Percentiles rank a stretch among this genome's conserved stretches.
Evolutionary conservation across 1,140 invertebrate genomes (phyloP).

Genomic region (Camponotus floridanus): DNA sequence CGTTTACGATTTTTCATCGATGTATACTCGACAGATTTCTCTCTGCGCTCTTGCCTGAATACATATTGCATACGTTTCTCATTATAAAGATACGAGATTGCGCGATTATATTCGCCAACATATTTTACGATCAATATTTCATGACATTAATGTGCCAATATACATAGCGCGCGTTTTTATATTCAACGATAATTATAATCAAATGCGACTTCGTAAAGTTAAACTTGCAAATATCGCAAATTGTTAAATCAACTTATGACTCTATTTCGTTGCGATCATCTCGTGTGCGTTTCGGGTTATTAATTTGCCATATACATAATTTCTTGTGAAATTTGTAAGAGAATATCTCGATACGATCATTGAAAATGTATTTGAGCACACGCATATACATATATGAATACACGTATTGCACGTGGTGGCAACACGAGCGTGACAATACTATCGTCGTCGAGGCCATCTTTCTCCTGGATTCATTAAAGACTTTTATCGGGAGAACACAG

Average conservation of each 20-base stretch:
- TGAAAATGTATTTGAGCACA: background rate
- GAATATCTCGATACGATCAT: slow-evolving; percentile 12
- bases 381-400: too few relatives aligned
- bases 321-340: background rate
- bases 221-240: background rate
- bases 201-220: background rate
- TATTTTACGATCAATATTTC: background rate
- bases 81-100: slow-evolving; percentile 24
- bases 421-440: slow-evolving; percentile 14
- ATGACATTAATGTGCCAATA: background rate
- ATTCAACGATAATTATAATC: background rate
- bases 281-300: slow-evolving; percentile 17
- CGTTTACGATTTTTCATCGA: slow-evolving; percentile 33
- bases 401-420: slow-evolving; percentile 12
- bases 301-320: slow-evolving; percentile 5
- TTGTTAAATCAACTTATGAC: slow-evolving; percentile 9
- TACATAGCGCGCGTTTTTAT: background rate
- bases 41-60: background rate
- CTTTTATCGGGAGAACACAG: slow-evolving; percentile 85
- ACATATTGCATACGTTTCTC: background rate
- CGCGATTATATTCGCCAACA: background rate
- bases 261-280: background rate
- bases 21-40: slow-evolving; percentile 8
- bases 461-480: slow-evolving; percentile 84
- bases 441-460: slow-evolving; percentile 63